Conservation (phyloP, 2,113 vertebrate genomes). For the Erythrocebus patas region DNA sequence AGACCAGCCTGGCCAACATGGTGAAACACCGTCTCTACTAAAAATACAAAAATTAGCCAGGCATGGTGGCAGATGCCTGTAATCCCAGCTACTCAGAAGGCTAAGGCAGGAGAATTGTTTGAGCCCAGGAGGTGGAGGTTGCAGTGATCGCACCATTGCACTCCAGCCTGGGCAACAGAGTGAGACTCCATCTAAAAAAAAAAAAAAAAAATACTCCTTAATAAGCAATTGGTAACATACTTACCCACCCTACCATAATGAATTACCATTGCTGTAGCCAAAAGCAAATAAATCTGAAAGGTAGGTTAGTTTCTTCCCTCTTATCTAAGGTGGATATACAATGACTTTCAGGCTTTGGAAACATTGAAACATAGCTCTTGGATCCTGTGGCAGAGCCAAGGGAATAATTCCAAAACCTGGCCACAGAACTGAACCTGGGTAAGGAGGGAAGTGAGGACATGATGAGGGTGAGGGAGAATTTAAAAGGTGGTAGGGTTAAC, state of each 20-base stretch:
- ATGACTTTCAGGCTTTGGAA: not conserved
- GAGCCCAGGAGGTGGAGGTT: no score
- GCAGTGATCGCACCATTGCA: no score
- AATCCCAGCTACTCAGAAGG: no score
- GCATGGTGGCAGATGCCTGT: no score
- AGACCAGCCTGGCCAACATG: no score
- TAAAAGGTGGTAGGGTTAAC: not conserved
- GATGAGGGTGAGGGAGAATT: not conserved
- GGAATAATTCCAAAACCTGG: not conserved
- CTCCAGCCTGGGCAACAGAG: no score
- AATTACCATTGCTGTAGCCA: not conserved
- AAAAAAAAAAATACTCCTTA: not conserved
- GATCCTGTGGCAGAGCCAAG: not conserved
- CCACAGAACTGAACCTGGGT: not conserved
- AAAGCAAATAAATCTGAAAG: not conserved
- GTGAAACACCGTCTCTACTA: no score
- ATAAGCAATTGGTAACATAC: not conserved
- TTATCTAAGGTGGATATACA: not conserved
- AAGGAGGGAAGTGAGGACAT: not conserved
- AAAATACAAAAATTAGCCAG: no score
- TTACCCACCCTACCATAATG: not conserved
- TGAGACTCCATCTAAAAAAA: no score
- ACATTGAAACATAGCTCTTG: not conserved
- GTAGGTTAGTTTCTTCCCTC: not conserved
- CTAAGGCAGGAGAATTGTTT: no score